These are phyloP conservation scores for Tapirus terrestris DNA, from an alignment of 2,113 vertebrate genomes.

Conservation along the genomic window DNA sequence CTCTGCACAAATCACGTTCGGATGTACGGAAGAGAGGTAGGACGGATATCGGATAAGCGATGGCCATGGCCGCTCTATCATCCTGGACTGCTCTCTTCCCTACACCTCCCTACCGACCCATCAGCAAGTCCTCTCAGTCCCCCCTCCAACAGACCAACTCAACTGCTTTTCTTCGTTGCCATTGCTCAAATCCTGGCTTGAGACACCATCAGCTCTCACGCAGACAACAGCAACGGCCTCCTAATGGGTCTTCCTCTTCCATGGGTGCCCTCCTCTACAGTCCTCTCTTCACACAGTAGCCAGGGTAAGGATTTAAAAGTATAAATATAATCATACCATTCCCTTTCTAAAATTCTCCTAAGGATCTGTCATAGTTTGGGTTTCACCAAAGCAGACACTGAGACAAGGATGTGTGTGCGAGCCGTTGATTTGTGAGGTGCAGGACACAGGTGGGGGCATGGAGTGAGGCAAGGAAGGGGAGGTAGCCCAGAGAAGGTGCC, in stretches of 20 bases:
- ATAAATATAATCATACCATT: background rate
- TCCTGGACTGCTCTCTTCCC: background rate
- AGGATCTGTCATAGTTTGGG: background rate
- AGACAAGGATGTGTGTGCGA: background rate
- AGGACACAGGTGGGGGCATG: background rate
- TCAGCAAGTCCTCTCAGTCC: background rate
- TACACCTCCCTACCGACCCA: background rate
- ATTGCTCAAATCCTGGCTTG: background rate
- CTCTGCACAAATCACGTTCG: background rate
- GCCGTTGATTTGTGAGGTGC: background rate
- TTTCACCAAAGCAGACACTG: background rate
- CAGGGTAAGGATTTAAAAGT: background rate
- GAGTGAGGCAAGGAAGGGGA: background rate
- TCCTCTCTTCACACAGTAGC: background rate
- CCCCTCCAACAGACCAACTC: background rate
- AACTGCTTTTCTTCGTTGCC: background rate
- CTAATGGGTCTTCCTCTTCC: background rate
- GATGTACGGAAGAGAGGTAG: background rate
- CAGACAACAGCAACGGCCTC: background rate
- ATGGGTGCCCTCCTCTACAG: accelerated
- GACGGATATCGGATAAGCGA: too few species aligned
- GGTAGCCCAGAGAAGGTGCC: too few species aligned
- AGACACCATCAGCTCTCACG: background rate
- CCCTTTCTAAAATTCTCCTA: background rate
- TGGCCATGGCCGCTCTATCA: background rate